These are phyloP conservation scores for Copsychus sechellarum DNA, from an alignment of 2,113 vertebrate genomes.

Conservation along the genomic window DNA sequence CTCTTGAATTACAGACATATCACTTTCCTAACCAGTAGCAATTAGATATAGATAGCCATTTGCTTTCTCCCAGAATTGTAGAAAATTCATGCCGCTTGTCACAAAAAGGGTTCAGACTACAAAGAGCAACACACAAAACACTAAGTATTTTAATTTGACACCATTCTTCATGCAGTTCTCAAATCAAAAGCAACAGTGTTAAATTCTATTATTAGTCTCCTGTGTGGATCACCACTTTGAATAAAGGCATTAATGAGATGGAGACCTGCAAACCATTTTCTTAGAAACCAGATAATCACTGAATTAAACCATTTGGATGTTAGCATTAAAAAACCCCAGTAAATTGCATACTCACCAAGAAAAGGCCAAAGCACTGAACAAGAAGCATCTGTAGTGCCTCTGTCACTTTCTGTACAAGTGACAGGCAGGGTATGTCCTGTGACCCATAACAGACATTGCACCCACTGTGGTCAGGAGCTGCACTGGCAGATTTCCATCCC, in stretches of 20 bases:
- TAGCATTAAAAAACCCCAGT: background rate
- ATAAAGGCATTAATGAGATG: background rate
- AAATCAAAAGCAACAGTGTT: constrained; percentile 29
- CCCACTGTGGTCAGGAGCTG: background rate
- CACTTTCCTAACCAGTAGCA: constrained; percentile 11
- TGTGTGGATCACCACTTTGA: background rate
- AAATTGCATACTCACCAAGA: background rate
- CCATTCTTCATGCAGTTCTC: background rate
- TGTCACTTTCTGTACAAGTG: background rate
- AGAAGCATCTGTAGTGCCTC: background rate
- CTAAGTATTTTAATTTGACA: constrained; percentile 18
- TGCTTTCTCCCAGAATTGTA: constrained; percentile 9
- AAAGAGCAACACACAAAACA: constrained; percentile 15
- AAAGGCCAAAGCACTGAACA: background rate
- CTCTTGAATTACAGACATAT: background rate
- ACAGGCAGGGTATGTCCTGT: background rate
- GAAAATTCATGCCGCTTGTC: constrained; percentile 37
- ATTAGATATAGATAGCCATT: constrained; percentile 21
- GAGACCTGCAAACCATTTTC: background rate
- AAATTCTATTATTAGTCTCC: constrained; percentile 2
- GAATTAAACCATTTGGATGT: background rate
- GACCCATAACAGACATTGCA: background rate
- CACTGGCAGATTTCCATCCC: background rate
- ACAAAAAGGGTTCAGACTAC: constrained; percentile 27
- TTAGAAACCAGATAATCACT: background rate